These are phyloP conservation scores for Scelioninae gen. 1 DNA, from an alignment of 2,888 invertebrate species.

Conservation along the genomic window DNA sequence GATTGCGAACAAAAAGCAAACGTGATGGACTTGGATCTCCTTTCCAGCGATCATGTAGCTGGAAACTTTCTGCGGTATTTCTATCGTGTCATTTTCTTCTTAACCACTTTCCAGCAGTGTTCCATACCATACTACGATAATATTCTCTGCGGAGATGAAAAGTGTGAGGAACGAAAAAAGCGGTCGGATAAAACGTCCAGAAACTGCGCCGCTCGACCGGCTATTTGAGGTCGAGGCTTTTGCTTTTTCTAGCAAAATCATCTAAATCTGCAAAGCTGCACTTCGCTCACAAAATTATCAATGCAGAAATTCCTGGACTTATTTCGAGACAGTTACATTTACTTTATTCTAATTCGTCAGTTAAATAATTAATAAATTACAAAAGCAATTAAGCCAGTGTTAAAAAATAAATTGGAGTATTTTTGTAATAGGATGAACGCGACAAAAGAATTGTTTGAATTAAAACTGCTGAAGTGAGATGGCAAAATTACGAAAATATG, in stretches of 20 bases:
- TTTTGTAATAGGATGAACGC: too few relatives aligned
- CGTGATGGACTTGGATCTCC: slow-evolving; percentile 47
- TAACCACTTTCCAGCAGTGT: slow-evolving; percentile 52
- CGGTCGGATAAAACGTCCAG: slow-evolving; percentile 12
- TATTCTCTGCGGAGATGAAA: slow-evolving; percentile 49
- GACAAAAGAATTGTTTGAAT: too few relatives aligned
- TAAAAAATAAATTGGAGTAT: slow-evolving; percentile 11
- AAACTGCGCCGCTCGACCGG: slow-evolving; percentile 36
- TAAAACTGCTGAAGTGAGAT: too few relatives aligned
- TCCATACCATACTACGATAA: slow-evolving; percentile 42
- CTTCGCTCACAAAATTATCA: slow-evolving; percentile 10
- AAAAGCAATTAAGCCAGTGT: slow-evolving; percentile 3
- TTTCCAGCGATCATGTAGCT: slow-evolving; percentile 31
- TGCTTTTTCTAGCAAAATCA: slow-evolving; percentile 27
- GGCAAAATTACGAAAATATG: too few relatives aligned
- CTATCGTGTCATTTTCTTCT: slow-evolving; percentile 60
- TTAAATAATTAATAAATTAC: slow-evolving; percentile 12
- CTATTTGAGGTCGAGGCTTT: slow-evolving; percentile 37
- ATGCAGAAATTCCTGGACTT: slow-evolving; percentile 1
- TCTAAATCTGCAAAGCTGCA: slow-evolving; percentile 25
- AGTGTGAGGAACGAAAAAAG: slow-evolving; percentile 13
- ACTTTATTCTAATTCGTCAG: not conserved
- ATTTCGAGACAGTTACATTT: slow-evolving; percentile 5
- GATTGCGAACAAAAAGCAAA: slow-evolving; percentile 40
- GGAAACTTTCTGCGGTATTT: slow-evolving; percentile 55